Evolutionary conservation across 2,113 vertebrate genomes (phyloP).

Genomic region (Protobothrops flavoviridis): DNA sequence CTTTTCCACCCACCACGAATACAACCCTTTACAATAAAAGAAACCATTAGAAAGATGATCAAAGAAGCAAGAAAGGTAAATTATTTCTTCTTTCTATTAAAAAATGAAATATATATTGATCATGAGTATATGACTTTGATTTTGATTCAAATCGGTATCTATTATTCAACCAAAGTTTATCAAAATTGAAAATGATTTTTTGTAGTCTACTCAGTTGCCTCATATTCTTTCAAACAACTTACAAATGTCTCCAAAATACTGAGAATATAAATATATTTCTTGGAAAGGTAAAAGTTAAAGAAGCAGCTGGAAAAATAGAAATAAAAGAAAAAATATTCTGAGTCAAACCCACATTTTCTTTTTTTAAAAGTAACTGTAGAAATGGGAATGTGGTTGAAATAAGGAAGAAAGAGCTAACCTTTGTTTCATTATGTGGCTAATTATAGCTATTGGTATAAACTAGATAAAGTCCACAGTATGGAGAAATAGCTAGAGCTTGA

Average conservation of each 20-base stretch:
- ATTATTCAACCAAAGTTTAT: background rate
- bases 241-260: background rate
- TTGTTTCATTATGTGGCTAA: background rate
- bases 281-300: background rate
- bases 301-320: background rate
- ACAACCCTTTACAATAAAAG: conserved; percentile 91
- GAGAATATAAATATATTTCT: background rate
- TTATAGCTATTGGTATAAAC: background rate
- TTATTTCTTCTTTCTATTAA: conserved; percentile 4
- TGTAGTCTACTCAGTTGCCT: background rate
- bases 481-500: background rate
- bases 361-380: background rate
- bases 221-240: background rate
- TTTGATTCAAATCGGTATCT: background rate
- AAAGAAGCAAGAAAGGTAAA: conserved; percentile 93
- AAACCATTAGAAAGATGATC: conserved; percentile 88
- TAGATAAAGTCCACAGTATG: background rate
- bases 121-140: background rate
- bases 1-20: conserved; percentile 90
- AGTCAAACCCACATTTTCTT: background rate
- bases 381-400: background rate
- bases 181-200: background rate
- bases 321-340: background rate
- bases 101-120: background rate
- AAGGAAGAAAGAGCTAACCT: background rate